Base-by-base conservation (phyloP, 37 sponge, comb jelly and placozoan species). In the Agelas oroides region DNA sequence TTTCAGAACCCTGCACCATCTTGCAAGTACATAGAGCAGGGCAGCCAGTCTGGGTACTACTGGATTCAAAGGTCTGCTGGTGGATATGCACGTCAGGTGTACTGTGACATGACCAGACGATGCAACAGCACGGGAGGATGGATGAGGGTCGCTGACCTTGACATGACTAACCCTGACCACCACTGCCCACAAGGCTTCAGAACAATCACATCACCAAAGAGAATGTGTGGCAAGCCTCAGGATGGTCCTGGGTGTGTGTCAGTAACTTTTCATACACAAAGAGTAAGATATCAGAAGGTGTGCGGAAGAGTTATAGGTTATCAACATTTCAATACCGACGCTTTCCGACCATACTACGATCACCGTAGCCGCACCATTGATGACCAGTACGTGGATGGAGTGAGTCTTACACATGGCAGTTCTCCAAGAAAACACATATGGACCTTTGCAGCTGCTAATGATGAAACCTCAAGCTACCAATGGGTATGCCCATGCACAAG, bases 401-500 rank as follows among this genome's bases (percentile, higher is more conserved):
- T 71, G 2, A 68, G 71, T 34, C 41, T 82, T 2, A 82, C 73
- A 16, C 59, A 82, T 35, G 57, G 63, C 18, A 40, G 46, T 8
- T n/a, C 14, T 21, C 60, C 64, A 13, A 70, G 81, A 33, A n/a
- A 55, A 13, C 83, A 82, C 36, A 71, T 82, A 2, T 82, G 83
- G 83, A 59, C 83, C 71, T 82, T 82, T 71, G 83, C 83, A n/a
- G 74, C 63, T 59, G 83, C 83, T n/a, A 19, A 71, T 2, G 83
- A 82, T 71, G 83, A 82, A 59, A 25, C 34, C 1, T 35, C 33
- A 5, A 34, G 64, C 38, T 59, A 56, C n/a, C n/a, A 20, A 60
- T 59, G 46, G 46, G 46, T 46, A 46, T 82, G 83, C 34, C 83
- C 68, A 12, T 82, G 83, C 32, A 72, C 73, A 13, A 46, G 23